Evolutionary conservation across 2,113 vertebrate genomes (phyloP).

Genomic region (Nothoprocta pentlandii): DNA sequence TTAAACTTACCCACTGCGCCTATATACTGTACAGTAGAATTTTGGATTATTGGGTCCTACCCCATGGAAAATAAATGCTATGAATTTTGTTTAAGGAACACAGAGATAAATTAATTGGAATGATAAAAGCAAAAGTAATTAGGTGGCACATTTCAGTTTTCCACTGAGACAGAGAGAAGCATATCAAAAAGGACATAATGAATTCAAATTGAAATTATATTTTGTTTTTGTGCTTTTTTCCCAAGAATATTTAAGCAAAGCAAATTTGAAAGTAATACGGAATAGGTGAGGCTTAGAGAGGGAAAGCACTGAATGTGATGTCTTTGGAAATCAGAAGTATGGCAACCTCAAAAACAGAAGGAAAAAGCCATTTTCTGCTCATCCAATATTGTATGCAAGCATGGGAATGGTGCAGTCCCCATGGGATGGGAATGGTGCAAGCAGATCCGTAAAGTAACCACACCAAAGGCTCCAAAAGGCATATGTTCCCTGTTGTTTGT

Average conservation of each 20-base stretch:
- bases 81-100: constrained; percentile 2
- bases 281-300: neutral
- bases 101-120: constrained; percentile 38
- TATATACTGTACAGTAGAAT: neutral
- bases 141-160: constrained; percentile 4
- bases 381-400: neutral
- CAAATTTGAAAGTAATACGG: neutral
- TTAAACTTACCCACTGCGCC: neutral
- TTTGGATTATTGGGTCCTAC: neutral
- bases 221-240: neutral
- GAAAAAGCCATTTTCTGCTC: neutral
- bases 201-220: neutral
- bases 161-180: neutral
- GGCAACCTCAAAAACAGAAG: neutral
- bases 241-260: neutral
- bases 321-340: neutral
- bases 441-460: neutral
- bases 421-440: too few species aligned
- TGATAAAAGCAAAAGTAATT: constrained; percentile 35
- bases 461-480: neutral
- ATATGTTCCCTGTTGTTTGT: neutral
- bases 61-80: neutral
- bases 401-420: too few species aligned
- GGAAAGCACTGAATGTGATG: neutral
- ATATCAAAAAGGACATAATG: neutral